Evolutionary conservation across 2,888 invertebrate species (phyloP).

Genomic region (Noctua pronuba): DNA sequence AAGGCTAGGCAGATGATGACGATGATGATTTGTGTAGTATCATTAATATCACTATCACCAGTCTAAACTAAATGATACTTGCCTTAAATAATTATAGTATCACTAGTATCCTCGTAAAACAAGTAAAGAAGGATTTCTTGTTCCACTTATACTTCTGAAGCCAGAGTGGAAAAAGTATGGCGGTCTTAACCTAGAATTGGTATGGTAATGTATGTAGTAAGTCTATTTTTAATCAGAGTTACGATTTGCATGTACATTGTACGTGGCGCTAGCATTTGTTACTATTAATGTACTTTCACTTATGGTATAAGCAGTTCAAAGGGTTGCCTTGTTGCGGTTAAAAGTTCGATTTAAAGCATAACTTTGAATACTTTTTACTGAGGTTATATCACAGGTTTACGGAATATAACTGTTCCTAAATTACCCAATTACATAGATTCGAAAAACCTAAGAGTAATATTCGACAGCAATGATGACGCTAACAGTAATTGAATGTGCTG

Average conservation of each 20-base stretch:
- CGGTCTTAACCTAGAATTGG: constrained; percentile 42
- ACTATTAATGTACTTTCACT: constrained; percentile 4
- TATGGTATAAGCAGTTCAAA: neutral
- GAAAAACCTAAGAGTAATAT: no score
- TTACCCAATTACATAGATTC: neutral
- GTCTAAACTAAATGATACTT: neutral
- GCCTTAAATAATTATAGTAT: neutral
- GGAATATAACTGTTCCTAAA: neutral
- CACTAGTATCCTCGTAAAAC: neutral
- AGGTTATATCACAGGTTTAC: neutral
- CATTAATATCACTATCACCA: neutral
- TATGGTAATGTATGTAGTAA: constrained; percentile 41
- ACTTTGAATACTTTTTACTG: neutral
- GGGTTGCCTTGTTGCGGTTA: neutral
- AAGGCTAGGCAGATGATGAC: no score
- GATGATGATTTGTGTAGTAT: no score
- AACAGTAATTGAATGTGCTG: neutral
- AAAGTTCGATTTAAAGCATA: neutral
- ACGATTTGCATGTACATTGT: constrained; percentile 33
- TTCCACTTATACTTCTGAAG: neutral
- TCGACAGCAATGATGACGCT: neutral
- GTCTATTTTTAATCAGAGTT: constrained; percentile 48
- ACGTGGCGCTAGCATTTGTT: neutral
- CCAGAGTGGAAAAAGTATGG: neutral
- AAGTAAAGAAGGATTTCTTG: neutral